Percentiles rank a stretch among this genome's conserved stretches.
phyloP scores from a whole-genome alignment of 2,888 invertebrate species.

The Mongoloraphidia duomilia region DNA sequence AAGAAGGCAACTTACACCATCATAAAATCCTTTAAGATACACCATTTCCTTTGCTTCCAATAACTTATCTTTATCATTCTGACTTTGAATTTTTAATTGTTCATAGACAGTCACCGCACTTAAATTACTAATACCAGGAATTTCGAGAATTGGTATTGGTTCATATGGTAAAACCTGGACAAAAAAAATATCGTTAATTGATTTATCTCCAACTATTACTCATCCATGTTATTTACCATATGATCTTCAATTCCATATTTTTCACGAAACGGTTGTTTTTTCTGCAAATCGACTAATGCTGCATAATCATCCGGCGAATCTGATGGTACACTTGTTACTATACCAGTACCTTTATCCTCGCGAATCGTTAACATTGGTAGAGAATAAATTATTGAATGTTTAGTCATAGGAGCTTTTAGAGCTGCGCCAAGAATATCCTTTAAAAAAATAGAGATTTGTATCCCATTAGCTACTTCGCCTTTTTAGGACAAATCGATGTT shows the following conservation, averaged over 20 bases:
- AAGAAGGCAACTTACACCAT: conserved; percentile 41
- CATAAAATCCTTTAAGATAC: conserved; percentile 93
- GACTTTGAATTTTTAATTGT: conserved; percentile 88
- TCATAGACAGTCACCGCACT: conserved; percentile 76
- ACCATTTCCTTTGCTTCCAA: conserved; percentile 90
- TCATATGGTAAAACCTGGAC: conserved; percentile 43
- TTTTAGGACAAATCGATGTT: conserved; percentile 2
- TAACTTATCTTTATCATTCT: conserved; percentile 91
- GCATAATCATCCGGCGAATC: conserved; percentile 99
- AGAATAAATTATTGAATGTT: conserved; percentile 73
- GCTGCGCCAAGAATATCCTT: conserved; percentile 70
- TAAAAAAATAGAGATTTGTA: conserved; percentile 8
- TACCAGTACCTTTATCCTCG: conserved; percentile 95
- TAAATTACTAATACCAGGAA: conserved; percentile 79
- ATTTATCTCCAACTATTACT: background rate
- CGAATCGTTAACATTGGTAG: conserved; percentile 97
- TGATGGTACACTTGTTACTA: conserved; percentile 96
- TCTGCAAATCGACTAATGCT: conserved; percentile 85
- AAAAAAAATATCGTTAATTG: conserved; percentile 5
- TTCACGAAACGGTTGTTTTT: conserved; percentile 81
- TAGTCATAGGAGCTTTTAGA: conserved; percentile 71
- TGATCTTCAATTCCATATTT: conserved; percentile 80
- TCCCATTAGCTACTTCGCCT: background rate
- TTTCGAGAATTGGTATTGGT: conserved; percentile 77
- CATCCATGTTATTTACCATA: conserved; percentile 39